phyloP scores from a whole-genome alignment of 2,113 vertebrate genomes.

The Eupsittula cactorum region DNA sequence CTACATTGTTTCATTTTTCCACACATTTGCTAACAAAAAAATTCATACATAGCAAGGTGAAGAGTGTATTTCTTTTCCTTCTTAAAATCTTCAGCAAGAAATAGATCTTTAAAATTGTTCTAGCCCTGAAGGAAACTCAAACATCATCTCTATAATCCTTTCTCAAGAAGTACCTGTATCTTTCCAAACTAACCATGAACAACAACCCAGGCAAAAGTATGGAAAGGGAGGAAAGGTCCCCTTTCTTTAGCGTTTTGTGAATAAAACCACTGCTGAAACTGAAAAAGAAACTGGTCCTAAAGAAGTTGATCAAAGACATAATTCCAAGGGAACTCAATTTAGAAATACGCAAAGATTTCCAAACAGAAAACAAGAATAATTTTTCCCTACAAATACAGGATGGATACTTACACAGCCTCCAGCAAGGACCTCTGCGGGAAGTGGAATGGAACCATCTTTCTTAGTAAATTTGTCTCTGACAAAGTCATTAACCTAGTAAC shows the following conservation, averaged over 20 bases:
- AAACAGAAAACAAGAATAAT: background rate
- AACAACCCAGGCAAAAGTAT: background rate
- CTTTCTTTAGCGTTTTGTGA: background rate
- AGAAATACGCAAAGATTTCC: background rate
- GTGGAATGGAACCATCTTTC: constrained; percentile 84
- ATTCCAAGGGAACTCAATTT: background rate
- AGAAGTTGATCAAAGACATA: background rate
- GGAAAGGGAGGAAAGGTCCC: background rate
- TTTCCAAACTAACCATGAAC: background rate
- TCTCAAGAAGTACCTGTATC: background rate
- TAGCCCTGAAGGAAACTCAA: background rate
- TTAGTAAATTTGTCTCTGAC: constrained; percentile 94
- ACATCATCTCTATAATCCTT: background rate
- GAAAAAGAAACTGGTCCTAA: background rate
- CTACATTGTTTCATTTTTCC: background rate
- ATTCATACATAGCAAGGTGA: background rate
- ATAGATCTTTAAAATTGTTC: background rate
- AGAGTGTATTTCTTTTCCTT: background rate
- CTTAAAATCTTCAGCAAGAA: background rate
- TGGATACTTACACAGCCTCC: constrained; percentile 89
- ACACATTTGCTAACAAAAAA: background rate
- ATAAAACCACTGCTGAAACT: background rate
- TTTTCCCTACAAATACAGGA: background rate
- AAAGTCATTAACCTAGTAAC: constrained; percentile 92
- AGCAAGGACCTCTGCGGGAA: constrained; percentile 88